Conservation (phyloP, 2,888 invertebrate species). For the Caenorhabditis becei region DNA sequence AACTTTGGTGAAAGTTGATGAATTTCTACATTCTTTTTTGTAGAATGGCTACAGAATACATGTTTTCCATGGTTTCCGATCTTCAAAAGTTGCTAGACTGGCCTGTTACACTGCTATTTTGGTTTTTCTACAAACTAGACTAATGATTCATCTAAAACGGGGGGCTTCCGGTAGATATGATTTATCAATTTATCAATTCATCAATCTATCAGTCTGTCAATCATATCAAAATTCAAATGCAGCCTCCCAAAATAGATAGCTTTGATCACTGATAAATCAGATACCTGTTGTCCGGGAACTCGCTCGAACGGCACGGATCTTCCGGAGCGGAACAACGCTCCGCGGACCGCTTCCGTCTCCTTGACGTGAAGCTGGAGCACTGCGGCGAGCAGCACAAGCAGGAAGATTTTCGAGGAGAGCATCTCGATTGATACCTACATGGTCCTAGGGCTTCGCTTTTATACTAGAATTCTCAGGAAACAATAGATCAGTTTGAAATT, state of each 20-base stretch:
- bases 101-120: background rate
- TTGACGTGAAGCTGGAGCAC: too few species aligned
- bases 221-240: slow-evolving; percentile 4
- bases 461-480: slow-evolving; percentile 12
- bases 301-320: slow-evolving; percentile 62
- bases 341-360: slow-evolving; percentile 64
- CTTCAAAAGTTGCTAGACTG: background rate
- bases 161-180: background rate
- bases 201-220: too few species aligned
- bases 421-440: slow-evolving; percentile 5
- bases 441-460: slow-evolving; percentile 3
- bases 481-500: background rate
- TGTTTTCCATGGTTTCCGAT: background rate
- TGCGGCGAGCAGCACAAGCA: slow-evolving; percentile 19
- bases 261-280: background rate
- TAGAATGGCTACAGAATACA: background rate
- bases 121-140: background rate
- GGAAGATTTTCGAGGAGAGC: slow-evolving; percentile 14
- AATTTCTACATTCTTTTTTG: background rate
- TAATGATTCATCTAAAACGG: background rate
- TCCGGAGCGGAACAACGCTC: slow-evolving; percentile 76
- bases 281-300: slow-evolving; percentile 48
- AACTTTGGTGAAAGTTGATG: background rate
- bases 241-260: too few species aligned
- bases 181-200: background rate